These are phyloP conservation scores for Oryzaephilus surinamensis DNA, from an alignment of 1,140 invertebrate genomes.

Conservation along the genomic window DNA sequence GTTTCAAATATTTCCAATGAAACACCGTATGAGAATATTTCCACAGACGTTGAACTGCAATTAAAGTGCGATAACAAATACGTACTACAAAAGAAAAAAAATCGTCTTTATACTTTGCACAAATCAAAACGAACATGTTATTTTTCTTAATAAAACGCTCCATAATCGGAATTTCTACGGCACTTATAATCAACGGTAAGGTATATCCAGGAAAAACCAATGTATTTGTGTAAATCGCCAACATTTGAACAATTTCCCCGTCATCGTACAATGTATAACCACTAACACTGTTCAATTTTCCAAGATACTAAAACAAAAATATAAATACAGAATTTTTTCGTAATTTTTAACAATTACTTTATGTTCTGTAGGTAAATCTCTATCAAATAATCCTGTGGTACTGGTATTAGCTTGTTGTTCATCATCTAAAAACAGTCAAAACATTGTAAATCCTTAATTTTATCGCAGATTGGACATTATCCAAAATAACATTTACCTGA, in stretches of 20 bases:
- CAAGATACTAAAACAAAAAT: constrained; percentile 29
- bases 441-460: too few species aligned
- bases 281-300: constrained; percentile 30
- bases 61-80: not conserved
- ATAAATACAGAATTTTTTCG: too few species aligned
- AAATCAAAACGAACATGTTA: constrained; percentile 30
- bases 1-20: constrained; percentile 35
- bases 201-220: constrained; percentile 35
- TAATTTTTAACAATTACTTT: too few species aligned
- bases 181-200: constrained; percentile 29
- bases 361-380: too few species aligned
- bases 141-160: constrained; percentile 21
- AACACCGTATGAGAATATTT: constrained; percentile 29
- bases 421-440: too few species aligned
- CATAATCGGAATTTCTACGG: constrained; percentile 22
- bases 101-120: constrained; percentile 25
- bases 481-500: too few species aligned
- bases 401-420: too few species aligned
- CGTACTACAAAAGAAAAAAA: not conserved
- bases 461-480: too few species aligned
- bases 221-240: constrained; percentile 31
- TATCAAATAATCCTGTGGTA: too few species aligned
- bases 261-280: constrained; percentile 34
- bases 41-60: constrained; percentile 14
- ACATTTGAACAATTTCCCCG: constrained; percentile 25